Evolutionary conservation across 1,140 invertebrate genomes (phyloP).

Genomic region (Potamilus streckersoni): DNA sequence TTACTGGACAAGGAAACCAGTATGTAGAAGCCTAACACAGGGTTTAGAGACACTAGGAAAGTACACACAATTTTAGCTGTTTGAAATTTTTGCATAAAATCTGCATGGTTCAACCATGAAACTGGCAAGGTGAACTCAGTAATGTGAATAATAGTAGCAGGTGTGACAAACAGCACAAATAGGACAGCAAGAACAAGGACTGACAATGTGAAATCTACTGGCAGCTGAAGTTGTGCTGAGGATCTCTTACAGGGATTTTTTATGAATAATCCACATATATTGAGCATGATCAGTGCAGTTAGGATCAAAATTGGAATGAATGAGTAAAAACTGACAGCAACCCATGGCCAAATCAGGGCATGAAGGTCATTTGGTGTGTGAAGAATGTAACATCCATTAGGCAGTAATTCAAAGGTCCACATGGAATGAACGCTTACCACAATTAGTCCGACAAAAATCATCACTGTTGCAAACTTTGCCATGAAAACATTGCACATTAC

Average conservation of each 20-base stretch:
- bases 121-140: constrained; percentile 50
- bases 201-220: constrained; percentile 39
- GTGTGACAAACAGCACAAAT: constrained; percentile 55
- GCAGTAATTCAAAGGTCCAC: constrained; percentile 58
- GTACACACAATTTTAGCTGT: constrained; percentile 10
- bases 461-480: constrained; percentile 50
- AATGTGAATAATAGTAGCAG: constrained; percentile 55
- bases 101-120: constrained; percentile 36
- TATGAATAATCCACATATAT: constrained; percentile 48
- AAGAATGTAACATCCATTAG: constrained; percentile 50
- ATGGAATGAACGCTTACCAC: constrained; percentile 62
- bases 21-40: constrained; percentile 19
- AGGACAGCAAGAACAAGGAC: constrained; percentile 47
- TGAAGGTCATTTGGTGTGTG: constrained; percentile 49
- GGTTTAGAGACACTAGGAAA: constrained; percentile 21
- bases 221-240: constrained; percentile 31
- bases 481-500: constrained; percentile 56
- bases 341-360: constrained; percentile 60
- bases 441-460: constrained; percentile 55
- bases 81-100: constrained; percentile 16
- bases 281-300: constrained; percentile 47
- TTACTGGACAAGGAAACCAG: constrained; percentile 42
- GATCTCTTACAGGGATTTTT: constrained; percentile 39
- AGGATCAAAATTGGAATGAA: constrained; percentile 57
- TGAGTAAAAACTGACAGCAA: constrained; percentile 54